These are phyloP conservation scores for Sapajus apella DNA, from an alignment of 2,113 vertebrate genomes.

Conservation along the genomic window DNA sequence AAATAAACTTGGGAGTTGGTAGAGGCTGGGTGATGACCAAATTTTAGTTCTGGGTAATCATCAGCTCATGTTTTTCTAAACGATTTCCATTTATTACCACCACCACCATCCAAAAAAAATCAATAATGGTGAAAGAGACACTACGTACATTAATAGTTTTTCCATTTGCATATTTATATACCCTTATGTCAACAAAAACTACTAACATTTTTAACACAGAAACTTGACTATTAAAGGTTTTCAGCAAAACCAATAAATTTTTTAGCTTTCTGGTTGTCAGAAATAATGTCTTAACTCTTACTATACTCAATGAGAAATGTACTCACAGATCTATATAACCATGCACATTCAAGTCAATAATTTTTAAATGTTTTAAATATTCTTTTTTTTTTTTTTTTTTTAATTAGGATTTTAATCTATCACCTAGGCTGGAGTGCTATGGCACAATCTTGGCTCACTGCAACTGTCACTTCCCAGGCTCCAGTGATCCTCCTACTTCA, in stretches of 20 bases:
- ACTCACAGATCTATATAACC: not conserved
- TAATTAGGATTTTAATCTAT: too few relatives aligned
- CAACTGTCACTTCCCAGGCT: too few relatives aligned
- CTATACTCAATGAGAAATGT: not conserved
- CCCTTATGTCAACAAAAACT: not conserved
- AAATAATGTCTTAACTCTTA: slow-evolving; percentile 13
- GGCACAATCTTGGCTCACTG: too few relatives aligned
- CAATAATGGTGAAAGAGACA: not conserved
- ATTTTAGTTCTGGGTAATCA: not conserved
- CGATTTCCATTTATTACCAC: not conserved
- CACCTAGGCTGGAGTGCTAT: too few relatives aligned
- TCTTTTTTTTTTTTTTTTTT: too few relatives aligned
- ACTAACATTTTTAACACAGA: slow-evolving; percentile 35
- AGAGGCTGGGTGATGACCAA: not conserved
- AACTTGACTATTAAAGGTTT: not conserved
- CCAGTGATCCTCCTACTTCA: too few relatives aligned
- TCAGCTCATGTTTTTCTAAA: not conserved
- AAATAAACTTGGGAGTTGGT: not conserved
- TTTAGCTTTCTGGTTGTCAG: not conserved
- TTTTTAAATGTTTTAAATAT: not conserved
- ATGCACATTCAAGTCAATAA: not conserved
- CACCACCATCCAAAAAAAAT: not conserved
- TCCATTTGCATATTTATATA: not conserved
- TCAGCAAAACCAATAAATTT: not conserved
- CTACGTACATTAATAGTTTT: not conserved